phyloP scores from a whole-genome alignment of 2,888 invertebrate genomes.

The Galerucella nymphaeae region DNA sequence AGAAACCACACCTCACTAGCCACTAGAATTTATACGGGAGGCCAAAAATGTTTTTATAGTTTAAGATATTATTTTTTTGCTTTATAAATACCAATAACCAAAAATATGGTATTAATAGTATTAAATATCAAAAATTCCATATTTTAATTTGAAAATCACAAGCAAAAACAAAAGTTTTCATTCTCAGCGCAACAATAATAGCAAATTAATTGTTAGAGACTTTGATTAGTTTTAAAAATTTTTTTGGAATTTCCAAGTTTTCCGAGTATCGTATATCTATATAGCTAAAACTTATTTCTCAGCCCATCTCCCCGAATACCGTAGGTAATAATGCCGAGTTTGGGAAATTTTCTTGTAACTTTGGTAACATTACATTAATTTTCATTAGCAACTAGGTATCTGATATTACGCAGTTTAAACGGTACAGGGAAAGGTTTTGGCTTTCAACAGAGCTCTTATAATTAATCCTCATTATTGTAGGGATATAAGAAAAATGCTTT shows the following conservation, averaged over 20 bases:
- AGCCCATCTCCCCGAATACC: not conserved
- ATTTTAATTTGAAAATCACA: no score
- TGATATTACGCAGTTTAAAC: slow-evolving; percentile 21
- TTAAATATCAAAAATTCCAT: no score
- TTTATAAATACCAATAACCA: no score
- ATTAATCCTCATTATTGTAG: slow-evolving; percentile 35
- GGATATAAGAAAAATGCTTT: slow-evolving; percentile 28
- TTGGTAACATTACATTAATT: slow-evolving; percentile 28
- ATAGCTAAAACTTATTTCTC: not conserved
- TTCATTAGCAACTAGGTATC: slow-evolving; percentile 27
- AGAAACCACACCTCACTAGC: slow-evolving; percentile 22
- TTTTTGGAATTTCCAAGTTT: not conserved
- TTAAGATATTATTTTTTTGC: no score
- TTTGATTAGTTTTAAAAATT: no score
- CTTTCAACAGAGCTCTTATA: slow-evolving; percentile 26
- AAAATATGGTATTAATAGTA: no score
- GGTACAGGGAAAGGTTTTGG: slow-evolving; percentile 18
- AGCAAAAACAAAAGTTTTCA: no score
- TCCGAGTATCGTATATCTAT: not conserved
- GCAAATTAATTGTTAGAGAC: no score
- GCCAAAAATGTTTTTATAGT: no score
- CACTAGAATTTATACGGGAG: slow-evolving; percentile 14
- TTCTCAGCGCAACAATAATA: no score
- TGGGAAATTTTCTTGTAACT: slow-evolving; percentile 26
- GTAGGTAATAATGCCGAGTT: slow-evolving; percentile 22